Conservation (phyloP, 2,888 invertebrate species). For the Iselma pallidipennis region DNA sequence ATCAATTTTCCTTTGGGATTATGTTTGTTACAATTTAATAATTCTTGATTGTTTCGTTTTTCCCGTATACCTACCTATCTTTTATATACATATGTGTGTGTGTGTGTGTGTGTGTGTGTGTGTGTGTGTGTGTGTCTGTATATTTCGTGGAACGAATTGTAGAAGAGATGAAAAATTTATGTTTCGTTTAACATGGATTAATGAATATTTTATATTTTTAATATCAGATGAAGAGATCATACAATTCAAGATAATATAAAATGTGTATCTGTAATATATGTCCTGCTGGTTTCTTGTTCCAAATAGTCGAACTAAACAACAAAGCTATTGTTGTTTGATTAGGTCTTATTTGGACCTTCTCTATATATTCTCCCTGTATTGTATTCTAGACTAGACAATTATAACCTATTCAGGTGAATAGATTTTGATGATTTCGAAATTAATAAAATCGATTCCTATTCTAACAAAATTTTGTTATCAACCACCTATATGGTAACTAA, state of each 20-base stretch:
- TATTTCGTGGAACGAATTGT: no score
- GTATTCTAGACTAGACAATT: conserved; percentile 16
- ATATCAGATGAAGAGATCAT: conserved; percentile 1
- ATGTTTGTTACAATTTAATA: neutral
- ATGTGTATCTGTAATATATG: conserved; percentile 9
- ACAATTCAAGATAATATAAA: neutral
- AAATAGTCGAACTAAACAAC: conserved; percentile 13
- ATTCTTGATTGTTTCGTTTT: no score
- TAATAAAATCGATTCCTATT: neutral
- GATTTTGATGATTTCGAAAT: conserved; percentile 1
- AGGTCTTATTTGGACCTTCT: conserved; percentile 12
- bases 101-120: no score
- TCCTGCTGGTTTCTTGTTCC: conserved; percentile 13
- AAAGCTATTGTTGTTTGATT: conserved; percentile 22
- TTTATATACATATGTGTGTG: no score
- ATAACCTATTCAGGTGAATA: conserved; percentile 18
- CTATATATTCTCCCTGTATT: conserved; percentile 5
- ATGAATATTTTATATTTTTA: conserved; percentile 20
- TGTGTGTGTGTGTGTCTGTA: no score
- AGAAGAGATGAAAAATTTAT: conserved; percentile 13
- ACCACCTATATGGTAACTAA: neutral
- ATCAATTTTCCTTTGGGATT: neutral
- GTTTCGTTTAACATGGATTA: conserved; percentile 3
- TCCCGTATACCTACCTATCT: no score
- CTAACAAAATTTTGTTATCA: no score